Conservation (phyloP, 2,888 invertebrate genomes). For the Lasius platythorax region DNA sequence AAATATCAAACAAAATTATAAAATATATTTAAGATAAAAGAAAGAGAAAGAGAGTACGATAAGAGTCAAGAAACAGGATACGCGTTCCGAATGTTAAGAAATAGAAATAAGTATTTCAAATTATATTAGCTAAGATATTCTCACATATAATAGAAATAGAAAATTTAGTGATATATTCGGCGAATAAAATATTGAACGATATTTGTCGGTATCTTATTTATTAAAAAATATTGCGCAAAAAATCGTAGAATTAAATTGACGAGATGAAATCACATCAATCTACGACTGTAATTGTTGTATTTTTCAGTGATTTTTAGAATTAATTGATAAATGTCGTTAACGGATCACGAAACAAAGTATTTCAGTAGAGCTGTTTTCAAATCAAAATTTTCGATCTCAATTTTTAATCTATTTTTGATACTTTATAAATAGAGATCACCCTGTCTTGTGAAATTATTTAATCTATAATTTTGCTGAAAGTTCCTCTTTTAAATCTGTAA, state of each 20-base stretch:
- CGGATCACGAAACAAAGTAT: background rate
- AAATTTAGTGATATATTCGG: background rate
- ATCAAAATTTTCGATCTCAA: background rate
- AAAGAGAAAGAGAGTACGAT: background rate
- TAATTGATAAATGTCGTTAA: background rate
- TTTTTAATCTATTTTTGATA: background rate
- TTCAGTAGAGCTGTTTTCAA: background rate
- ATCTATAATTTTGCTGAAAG: no score
- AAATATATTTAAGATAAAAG: conserved; percentile 20
- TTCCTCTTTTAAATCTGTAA: no score
- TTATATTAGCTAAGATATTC: background rate
- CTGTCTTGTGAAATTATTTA: background rate
- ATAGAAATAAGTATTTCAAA: background rate
- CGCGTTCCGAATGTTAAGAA: background rate
- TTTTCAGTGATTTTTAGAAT: background rate
- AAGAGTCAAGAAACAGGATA: background rate
- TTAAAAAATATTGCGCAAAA: background rate
- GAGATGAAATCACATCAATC: background rate
- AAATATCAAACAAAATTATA: conserved; percentile 20
- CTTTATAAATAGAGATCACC: background rate
- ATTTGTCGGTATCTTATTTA: background rate
- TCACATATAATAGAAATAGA: background rate
- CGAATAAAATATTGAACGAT: background rate
- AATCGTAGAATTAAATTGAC: background rate
- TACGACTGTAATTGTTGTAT: background rate